These are phyloP conservation scores for Ispidina picta DNA, from an alignment of 2,797 vertebrate genomes.

Conservation along the genomic window DNA sequence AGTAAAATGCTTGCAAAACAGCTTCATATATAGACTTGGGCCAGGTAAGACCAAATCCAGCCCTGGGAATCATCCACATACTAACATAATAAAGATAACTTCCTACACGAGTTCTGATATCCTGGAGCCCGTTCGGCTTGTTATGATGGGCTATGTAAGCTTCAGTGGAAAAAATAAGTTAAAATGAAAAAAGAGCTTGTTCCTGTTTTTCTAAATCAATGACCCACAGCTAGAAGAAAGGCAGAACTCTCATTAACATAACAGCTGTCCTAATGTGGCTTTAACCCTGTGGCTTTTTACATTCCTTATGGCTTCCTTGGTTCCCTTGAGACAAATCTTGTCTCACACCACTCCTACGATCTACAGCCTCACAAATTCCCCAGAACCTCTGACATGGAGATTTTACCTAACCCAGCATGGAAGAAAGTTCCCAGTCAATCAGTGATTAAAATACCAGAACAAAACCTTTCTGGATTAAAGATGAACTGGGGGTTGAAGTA, in stretches of 20 bases:
- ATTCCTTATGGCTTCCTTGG: constrained; percentile 84
- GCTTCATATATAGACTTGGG: not conserved
- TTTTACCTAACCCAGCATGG: constrained; percentile 85
- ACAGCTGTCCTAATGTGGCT: constrained; percentile 88
- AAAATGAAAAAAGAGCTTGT: constrained; percentile 65
- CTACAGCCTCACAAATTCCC: constrained; percentile 84
- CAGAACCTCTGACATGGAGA: constrained; percentile 85
- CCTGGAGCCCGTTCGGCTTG: too few relatives aligned
- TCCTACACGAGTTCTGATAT: not conserved
- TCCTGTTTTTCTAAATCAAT: constrained; percentile 79
- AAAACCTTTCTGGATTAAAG: constrained; percentile 72
- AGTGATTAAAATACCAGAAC: constrained; percentile 80
- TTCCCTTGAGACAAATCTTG: constrained; percentile 83
- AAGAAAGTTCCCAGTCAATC: constrained; percentile 82
- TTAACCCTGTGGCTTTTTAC: constrained; percentile 86
- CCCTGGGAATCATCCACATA: not conserved
- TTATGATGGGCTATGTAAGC: not conserved
- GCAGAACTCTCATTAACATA: constrained; percentile 82
- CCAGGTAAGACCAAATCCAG: not conserved
- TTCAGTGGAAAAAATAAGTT: constrained; percentile 56
- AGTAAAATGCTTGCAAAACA: constrained; percentile 18
- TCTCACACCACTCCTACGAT: constrained; percentile 81
- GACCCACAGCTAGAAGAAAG: constrained; percentile 78
- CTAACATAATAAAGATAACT: not conserved
- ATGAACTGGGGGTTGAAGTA: constrained; percentile 69